Percentiles rank a stretch among this genome's conserved stretches.
Conservation (phyloP, 1,140 invertebrate species). For the Bombyx mandarina region DNA sequence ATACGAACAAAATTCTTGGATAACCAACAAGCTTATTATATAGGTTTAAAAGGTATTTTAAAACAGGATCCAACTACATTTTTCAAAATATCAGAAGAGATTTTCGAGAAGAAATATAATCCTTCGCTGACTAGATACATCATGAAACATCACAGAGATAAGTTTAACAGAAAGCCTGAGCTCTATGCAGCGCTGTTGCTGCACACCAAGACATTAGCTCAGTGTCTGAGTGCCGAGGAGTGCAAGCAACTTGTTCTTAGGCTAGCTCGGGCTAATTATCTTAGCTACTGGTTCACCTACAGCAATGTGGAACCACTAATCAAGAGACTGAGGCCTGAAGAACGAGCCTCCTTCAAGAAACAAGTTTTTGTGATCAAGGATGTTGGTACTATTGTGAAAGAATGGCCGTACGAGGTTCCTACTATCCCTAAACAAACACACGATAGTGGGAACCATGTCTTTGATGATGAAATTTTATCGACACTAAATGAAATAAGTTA, state of each 20-base stretch:
- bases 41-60: constrained; percentile 5
- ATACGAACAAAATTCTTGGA: constrained; percentile 1
- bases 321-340: constrained; percentile 9
- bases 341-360: constrained; percentile 31
- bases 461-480: neutral
- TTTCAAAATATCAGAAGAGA: constrained; percentile 7
- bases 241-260: constrained; percentile 2
- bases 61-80: constrained; percentile 2
- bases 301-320: constrained; percentile 2
- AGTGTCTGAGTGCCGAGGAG: constrained; percentile 5
- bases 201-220: constrained; percentile 1
- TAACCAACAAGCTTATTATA: neutral
- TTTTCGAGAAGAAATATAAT: constrained; percentile 2
- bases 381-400: constrained; percentile 20
- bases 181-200: constrained; percentile 1
- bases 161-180: constrained; percentile 2
- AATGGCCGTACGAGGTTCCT: constrained; percentile 29
- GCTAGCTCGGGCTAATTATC: constrained; percentile 4
- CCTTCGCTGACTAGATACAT: constrained; percentile 5
- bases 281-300: constrained; percentile 1
- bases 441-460: neutral
- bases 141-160: constrained; percentile 1
- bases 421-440: constrained; percentile 2
- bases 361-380: constrained; percentile 33
- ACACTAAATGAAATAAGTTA: neutral